Evolutionary conservation across 2,797 vertebrate species (phyloP).

Genomic region (Etheostoma nigrum): DNA sequence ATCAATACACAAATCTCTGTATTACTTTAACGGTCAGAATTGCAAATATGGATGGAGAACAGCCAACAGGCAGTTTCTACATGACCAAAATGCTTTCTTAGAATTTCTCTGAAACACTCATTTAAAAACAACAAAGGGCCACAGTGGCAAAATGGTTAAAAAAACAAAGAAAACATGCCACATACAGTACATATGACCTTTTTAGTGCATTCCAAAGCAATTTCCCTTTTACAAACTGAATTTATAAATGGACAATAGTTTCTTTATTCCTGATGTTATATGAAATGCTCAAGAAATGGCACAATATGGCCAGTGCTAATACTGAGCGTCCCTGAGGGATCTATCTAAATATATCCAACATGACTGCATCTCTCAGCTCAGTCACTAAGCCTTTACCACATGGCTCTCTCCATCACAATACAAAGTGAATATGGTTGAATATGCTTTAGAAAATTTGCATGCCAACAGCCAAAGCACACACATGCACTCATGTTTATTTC

Average conservation of each 20-base stretch:
- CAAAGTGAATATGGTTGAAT: conserved; percentile 25
- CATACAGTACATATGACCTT: neutral
- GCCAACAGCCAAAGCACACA: conserved; percentile 12
- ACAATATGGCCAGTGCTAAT: conserved; percentile 58
- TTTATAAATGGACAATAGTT: neutral
- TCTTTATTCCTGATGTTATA: conserved; percentile 18
- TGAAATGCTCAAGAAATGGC: conserved; percentile 34
- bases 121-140: neutral
- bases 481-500: neutral
- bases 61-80: neutral
- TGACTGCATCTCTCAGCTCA: conserved; percentile 56
- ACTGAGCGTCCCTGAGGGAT: conserved; percentile 48
- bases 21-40: neutral
- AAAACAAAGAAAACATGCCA: neutral
- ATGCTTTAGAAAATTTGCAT: conserved; percentile 3
- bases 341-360: conserved; percentile 72
- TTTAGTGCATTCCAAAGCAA: neutral
- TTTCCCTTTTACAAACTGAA: neutral
- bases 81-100: neutral
- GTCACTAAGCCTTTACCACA: conserved; percentile 53
- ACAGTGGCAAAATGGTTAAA: neutral
- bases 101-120: neutral
- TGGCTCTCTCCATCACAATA: conserved; percentile 15
- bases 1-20: neutral
- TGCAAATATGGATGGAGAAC: neutral